phyloP scores from a whole-genome alignment of 2,888 invertebrate genomes.

The Synanthedon vespiformis region DNA sequence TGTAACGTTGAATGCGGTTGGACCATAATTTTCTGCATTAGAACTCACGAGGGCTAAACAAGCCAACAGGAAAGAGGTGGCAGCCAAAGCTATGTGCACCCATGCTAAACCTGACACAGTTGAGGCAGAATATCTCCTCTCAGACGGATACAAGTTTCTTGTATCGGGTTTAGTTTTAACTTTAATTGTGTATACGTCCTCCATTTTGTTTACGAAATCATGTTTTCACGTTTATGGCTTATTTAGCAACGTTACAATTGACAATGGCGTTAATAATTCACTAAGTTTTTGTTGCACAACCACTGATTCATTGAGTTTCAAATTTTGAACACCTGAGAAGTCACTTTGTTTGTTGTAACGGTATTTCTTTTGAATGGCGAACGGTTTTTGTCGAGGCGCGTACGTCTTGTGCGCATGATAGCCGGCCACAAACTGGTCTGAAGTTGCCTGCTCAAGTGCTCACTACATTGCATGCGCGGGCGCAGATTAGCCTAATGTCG shows the following conservation, averaged over 20 bases:
- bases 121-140: constrained; percentile 75
- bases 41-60: constrained; percentile 60
- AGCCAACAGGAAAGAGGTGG: constrained; percentile 69
- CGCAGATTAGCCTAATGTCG: too few species aligned
- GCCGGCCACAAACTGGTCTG: constrained; percentile 23
- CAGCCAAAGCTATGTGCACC: constrained; percentile 72
- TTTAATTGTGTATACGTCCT: constrained; percentile 76
- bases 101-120: constrained; percentile 75
- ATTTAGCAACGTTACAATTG: constrained; percentile 1
- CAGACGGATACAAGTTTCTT: constrained; percentile 73
- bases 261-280: neutral
- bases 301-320: neutral
- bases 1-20: constrained; percentile 9
- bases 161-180: constrained; percentile 73
- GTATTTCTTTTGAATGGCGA: constrained; percentile 5
- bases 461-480: constrained; percentile 1
- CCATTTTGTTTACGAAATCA: constrained; percentile 53
- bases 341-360: constrained; percentile 5
- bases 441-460: constrained; percentile 9
- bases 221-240: constrained; percentile 5
- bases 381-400: constrained; percentile 4
- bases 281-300: constrained; percentile 1
- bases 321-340: constrained; percentile 1
- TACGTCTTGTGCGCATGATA: constrained; percentile 16
- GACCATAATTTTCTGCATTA: constrained; percentile 12